Base-by-base conservation (phyloP, 2,113 vertebrate species). In the Paradisaea rubra region DNA sequence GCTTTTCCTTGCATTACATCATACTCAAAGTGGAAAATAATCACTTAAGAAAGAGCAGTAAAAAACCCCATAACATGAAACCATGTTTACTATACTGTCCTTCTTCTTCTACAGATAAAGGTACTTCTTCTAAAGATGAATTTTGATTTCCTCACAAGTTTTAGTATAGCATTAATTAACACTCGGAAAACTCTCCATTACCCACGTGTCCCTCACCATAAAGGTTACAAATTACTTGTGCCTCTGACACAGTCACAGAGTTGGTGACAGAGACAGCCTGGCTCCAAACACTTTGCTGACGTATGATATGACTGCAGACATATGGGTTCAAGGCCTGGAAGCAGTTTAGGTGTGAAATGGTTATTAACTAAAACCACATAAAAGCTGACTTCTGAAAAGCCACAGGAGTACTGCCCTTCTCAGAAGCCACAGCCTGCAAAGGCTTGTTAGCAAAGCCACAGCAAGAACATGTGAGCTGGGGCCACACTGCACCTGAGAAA, bases 391-490 rank as follows among this genome's bases (percentile, higher is more conserved):
- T 79, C 52, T 39, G 30, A 60, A 76, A 64, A 76, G 33, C 35
- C 37, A 49, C 6, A 10, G 15, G n/a, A 86, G 30, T 50, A 39
- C 4, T 59, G 42, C 39, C 47, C 57, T 47, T 47, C 44, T 44
- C 81, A 57, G 39, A 20, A 81, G n/a, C 21, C 50, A 49, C 44
- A 49, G 53, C 9, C 41, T 11, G 31, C 0, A 0, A 77, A 65
- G 30, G 42, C 49, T 70, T 77, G 24, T 50, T 53, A 61, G 25
- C 19, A 61, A 91, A 87, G 44, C 28, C 53, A 52, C 41, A 72
- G 49, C 68, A 72, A 3, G 24, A 80, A 54, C 27, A 45, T 0
- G 0, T 21, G 21, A 64, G 33, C n/a, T 47, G n/a, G 13, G 21
- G 57, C 49, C 65, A 71, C 23, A 2, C 4, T 6, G 16, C 15